These are phyloP conservation scores for Lucifuga dentata DNA, from an alignment of 2,113 vertebrate species.

Conservation along the genomic window DNA sequence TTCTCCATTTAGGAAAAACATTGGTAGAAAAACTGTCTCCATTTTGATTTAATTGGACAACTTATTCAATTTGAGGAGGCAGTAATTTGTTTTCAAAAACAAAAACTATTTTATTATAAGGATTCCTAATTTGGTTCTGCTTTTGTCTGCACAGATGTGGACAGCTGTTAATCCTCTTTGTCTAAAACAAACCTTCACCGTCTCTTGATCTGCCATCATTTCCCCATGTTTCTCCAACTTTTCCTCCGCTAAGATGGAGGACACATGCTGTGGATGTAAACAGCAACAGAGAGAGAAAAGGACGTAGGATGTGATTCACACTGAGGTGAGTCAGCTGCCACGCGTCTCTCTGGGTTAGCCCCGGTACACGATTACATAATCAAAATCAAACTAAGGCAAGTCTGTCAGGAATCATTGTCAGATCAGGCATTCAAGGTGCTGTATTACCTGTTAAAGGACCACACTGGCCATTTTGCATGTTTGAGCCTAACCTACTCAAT, in stretches of 20 bases:
- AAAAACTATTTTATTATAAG: no score
- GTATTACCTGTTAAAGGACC: no score
- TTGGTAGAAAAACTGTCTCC: conserved; percentile 8
- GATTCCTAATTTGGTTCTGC: conserved; percentile 8
- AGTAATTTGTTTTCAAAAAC: no score
- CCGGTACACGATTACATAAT: conserved; percentile 40
- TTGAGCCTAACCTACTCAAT: no score
- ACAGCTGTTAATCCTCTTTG: conserved; percentile 58
- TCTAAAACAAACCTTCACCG: conserved; percentile 31
- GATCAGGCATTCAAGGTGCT: no score
- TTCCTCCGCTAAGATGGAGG: conserved; percentile 46
- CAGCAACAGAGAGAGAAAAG: conserved; percentile 59
- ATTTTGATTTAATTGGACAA: conserved; percentile 13
- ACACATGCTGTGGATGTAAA: conserved; percentile 76
- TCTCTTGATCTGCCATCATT: conserved; percentile 43
- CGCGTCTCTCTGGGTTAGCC: conserved; percentile 46
- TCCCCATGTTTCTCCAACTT: conserved; percentile 50
- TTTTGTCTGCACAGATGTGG: conserved; percentile 7
- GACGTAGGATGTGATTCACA: conserved; percentile 66
- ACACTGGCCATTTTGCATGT: no score
- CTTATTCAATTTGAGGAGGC: no score
- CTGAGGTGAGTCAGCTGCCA: conserved; percentile 63
- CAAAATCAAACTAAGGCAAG: conserved; percentile 9
- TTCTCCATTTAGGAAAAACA: conserved; percentile 10
- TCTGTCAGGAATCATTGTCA: no score